Base-by-base conservation (phyloP, 2,797 vertebrate species). In the Tapera naevia region DNA sequence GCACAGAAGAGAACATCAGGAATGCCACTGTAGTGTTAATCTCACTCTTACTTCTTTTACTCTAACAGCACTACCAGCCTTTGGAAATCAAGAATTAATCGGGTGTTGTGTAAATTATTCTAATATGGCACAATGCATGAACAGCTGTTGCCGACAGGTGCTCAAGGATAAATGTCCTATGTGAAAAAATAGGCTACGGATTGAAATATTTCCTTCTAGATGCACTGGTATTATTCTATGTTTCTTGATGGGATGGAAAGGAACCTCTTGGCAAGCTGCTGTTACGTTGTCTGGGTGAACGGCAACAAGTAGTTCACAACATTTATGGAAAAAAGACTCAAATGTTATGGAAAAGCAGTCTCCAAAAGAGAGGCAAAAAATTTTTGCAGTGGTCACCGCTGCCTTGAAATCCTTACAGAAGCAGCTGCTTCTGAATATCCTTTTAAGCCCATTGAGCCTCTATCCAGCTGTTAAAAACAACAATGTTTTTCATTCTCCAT, bases 391-490 rank as follows among this genome's bases (percentile, higher is more conserved):
- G 43, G 35, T 46, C 48, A 46, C 62, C 48, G 28, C 45, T 73
- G 71, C 43, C 74, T 75, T 28, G 14, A 82, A 54, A 74, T 32
- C 45, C 16, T 89, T 46, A 72, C 0, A 0, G 62, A 86, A 87
- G 61, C 91, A 93, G 91, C 80, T 95, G 93, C 65, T 92, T 79
- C 79, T 71, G 45, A 90, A 92, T 86, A 93, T 79, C 87, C 64
- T 88, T 87, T 94, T 84, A 95, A 92, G 62, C 69, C 67, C 65
- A 81, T 7, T 73, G 66, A 95, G 56, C 85, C 88, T 82, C 81
- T 50, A 94, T 96, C 83, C 91, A 93, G 94, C 80, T 94, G 92
- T 96, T 96, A 96, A 94, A 96, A 96, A 95, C 94, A 96, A 94
- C 94, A 95, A 84, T 89, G 81, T 89, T 91, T 87, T 91, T 60